phyloP scores from a whole-genome alignment of 2,888 invertebrate genomes.

The Plagodis dolabraria region DNA sequence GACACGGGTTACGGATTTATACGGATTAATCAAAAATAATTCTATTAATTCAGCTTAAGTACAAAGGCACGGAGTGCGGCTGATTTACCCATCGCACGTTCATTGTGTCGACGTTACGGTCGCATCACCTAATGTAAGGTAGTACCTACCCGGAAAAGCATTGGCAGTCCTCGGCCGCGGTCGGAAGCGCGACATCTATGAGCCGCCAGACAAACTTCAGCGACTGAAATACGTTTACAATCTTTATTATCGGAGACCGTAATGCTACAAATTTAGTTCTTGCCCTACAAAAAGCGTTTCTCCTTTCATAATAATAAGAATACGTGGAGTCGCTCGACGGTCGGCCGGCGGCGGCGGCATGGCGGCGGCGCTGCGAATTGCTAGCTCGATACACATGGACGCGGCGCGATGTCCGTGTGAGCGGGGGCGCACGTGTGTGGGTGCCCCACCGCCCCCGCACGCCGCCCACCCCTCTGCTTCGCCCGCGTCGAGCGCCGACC shows the following conservation, averaged over 20 bases:
- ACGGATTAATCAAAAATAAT: neutral
- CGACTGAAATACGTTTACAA: conserved; percentile 80
- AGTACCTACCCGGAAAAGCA: conserved; percentile 51
- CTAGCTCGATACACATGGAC: conserved; percentile 78
- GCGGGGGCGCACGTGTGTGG: conserved; percentile 48
- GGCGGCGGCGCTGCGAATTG: conserved; percentile 54
- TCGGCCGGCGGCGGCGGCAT: conserved; percentile 73
- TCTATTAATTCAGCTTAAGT: neutral
- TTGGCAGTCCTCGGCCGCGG: conserved; percentile 37
- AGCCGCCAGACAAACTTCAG: conserved; percentile 75
- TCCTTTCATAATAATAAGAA: conserved; percentile 86
- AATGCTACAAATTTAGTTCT: conserved; percentile 84
- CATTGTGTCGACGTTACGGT: conserved; percentile 44
- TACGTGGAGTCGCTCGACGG: conserved; percentile 80
- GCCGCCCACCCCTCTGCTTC: conserved; percentile 37
- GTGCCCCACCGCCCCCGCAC: conserved; percentile 34
- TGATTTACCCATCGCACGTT: conserved; percentile 43
- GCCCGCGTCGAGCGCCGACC: conserved; percentile 41
- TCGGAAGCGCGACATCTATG: conserved; percentile 80
- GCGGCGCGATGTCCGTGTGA: conserved; percentile 55
- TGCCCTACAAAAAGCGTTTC: conserved; percentile 86
- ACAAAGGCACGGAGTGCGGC: conserved; percentile 23
- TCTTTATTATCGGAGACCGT: conserved; percentile 81
- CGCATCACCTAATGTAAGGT: conserved; percentile 47
- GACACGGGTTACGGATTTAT: no score